Evolutionary conservation across 2,113 vertebrate genomes (phyloP), one percentile per base, ranked within the genome.

Genomic region (Fulmarus glacialis): DNA sequence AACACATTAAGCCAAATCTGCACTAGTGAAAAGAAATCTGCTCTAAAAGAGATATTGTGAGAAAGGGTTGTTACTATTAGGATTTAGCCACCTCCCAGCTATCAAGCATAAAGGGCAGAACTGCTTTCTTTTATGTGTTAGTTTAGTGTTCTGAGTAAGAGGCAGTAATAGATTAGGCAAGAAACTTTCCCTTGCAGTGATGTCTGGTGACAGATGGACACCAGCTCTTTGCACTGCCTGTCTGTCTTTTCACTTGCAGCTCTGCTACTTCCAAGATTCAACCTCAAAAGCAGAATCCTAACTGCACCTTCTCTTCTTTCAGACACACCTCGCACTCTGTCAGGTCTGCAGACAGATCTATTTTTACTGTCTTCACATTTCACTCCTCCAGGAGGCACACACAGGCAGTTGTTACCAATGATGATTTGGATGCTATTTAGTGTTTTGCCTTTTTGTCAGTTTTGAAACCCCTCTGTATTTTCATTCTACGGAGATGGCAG

Each of bases 231-330:
- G 15, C n/a, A 60, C 23, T 53, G 53, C 32, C 47, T 53, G 17
- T 10, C 36, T 58, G 26, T 36, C 18, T 80, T 78, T 70, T 20
- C 75, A 58, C 6, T 5, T 0, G 0, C 16, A 70, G 71, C 15
- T 34, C 50, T 47, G 29, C 40, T 62, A 66, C 52, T 52, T 82
- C 52, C n/a, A 74, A 84, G 47, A 67, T 24, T 78, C 42, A 62
- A 26, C 26, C 22, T 47, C 60, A 77, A 56, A 32, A 79, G 36
- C 12, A 26, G 34, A 89, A 85, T 64, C 27, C 40, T 52, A 4
- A 20, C 38, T 38, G 45, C 24, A 40, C 21, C 56, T 88, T 64
- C 74, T 66, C 5, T 52, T 72, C 15, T 77, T 81, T 58, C 55
- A 71, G 42, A 55, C 22, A 74, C 8, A 83, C 19, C 20, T 6